These are phyloP conservation scores for Ostrea edulis DNA, from an alignment of 1,140 invertebrate species.

Conservation along the genomic window DNA sequence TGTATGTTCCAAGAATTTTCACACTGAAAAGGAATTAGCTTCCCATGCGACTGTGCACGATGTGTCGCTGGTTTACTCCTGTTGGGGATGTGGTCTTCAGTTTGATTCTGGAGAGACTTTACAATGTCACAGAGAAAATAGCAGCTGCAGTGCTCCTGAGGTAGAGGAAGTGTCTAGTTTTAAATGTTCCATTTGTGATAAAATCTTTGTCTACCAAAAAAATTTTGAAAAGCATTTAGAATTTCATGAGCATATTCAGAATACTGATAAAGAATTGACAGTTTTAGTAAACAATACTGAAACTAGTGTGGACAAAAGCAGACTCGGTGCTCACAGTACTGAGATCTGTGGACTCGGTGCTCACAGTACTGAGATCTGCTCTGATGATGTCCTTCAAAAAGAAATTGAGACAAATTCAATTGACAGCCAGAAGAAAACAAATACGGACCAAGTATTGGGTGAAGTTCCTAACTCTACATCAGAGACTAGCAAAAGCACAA, in stretches of 20 bases:
- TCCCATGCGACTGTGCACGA: not conserved
- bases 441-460: not conserved
- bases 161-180: not conserved
- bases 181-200: conserved; percentile 9
- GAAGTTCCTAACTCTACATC: not conserved
- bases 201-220: not conserved
- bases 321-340: not conserved
- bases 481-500: not conserved
- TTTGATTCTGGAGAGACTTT: not conserved
- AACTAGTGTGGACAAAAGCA: not conserved
- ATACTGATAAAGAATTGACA: not conserved
- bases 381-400: not conserved
- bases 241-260: not conserved
- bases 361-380: not conserved
- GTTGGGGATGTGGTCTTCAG: not conserved
- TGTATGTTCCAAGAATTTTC: conserved; percentile 15
- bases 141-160: not conserved
- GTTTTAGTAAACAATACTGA: not conserved
- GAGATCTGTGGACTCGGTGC: not conserved
- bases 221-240: conserved; percentile 35
- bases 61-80: not conserved
- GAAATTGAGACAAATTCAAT: not conserved
- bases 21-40: not conserved
- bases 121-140: not conserved
- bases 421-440: not conserved